Base-by-base conservation (phyloP, 2,888 invertebrate species). In the Hypomecis punctinalis region DNA sequence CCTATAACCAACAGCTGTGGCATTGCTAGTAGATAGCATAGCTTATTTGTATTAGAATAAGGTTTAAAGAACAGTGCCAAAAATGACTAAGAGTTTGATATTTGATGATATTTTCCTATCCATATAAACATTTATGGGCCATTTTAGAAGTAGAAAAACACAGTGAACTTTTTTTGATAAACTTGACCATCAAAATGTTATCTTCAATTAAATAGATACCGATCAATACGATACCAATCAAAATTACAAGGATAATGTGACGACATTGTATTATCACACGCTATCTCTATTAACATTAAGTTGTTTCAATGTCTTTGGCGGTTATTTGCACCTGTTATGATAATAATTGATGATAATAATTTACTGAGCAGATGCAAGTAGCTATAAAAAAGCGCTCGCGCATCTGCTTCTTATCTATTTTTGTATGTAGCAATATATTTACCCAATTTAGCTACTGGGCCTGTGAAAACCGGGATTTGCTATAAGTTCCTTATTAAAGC, bases 341-440 rank as follows among this genome's bases (percentile, higher is more conserved):
- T 59, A 51, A 51, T 52, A 1, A 5, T 8, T 39, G n/a, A 33
- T 59, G 8, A 52, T 59, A 51, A 51, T 52, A 1, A 5, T 8
- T 39, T 0, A 37, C 37, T 35, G 10, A 49, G 45, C 55, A 49
- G 39, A 51, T 49, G 45, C 33, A 33, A n/a, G 6, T 35, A 13
- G 2, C 33, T 49, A 45, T 47, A 9, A 61, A 6, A 36, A 23
- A 23, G 1, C 23, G 23, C 9, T 0, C 8, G 5, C 8, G 37
- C 55, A 43, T 48, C 37, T 55, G n/a, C 48, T 55, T 39, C 13
- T 59, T 5, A 46, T 8, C 8, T 9, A 46, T 46, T 46, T 23
- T 23, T 23, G 23, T 23, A n/a, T n/a, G n/a, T n/a, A n/a, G n/a
- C n/a, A n/a, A n/a, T n/a, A n/a, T n/a, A n/a, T n/a, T n/a, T n/a